Evolutionary conservation across 2,113 vertebrate species (phyloP).

Genomic region (Muntiacus reevesi): DNA sequence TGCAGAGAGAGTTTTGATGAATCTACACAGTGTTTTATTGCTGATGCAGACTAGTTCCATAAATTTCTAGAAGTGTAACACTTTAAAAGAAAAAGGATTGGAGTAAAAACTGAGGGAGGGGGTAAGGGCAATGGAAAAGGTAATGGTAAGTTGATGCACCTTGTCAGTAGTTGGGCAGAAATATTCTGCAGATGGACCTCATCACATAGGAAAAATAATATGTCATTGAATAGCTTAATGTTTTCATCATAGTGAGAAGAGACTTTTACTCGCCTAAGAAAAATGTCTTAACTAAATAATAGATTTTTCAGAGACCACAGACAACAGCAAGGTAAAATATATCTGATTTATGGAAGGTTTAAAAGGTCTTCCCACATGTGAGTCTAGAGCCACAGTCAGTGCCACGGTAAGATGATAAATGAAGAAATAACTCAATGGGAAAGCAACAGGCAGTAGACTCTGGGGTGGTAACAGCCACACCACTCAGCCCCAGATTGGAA

Average conservation of each 20-base stretch:
- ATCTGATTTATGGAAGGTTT: conserved; percentile 73
- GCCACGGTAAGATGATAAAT: conserved; percentile 65
- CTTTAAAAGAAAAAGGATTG: not conserved
- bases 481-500: not conserved
- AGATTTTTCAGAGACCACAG: conserved; percentile 73
- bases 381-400: conserved; percentile 43
- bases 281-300: conserved; percentile 77
- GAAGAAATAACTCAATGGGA: conserved; percentile 63
- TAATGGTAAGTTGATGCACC: not conserved
- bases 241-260: conserved; percentile 75
- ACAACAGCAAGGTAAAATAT: conserved; percentile 73
- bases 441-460: conserved; percentile 32
- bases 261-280: conserved; percentile 79
- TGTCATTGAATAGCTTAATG: conserved; percentile 70
- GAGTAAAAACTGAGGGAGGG: not conserved
- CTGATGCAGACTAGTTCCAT: conserved; percentile 14
- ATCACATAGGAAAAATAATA: conserved; percentile 64
- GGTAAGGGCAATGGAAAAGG: not conserved
- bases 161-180: conserved; percentile 49
- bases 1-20: conserved; percentile 40
- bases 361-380: conserved; percentile 73
- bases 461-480: not conserved
- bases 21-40: conserved; percentile 50
- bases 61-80: conserved; percentile 21
- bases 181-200: conserved; percentile 53